A percentile compares a stretch with the other conserved stretches of the same genome.
Conservation (phyloP, 1,140 invertebrate genomes). For the Lepidurus apus region DNA sequence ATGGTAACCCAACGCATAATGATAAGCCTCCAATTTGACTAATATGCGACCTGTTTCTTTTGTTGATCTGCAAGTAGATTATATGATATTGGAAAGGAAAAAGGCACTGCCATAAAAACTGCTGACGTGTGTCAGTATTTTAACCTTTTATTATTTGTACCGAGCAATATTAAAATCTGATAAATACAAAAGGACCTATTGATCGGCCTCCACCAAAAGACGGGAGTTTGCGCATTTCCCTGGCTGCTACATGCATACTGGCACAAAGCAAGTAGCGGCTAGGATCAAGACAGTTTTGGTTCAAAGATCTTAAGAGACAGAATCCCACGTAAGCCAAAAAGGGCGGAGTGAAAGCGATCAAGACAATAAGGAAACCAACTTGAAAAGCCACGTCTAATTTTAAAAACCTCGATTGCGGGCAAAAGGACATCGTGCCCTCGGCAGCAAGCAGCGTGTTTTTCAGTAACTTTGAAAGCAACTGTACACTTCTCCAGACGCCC, state of each 20-base stretch:
- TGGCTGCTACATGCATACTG: not conserved
- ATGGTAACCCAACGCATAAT: not conserved
- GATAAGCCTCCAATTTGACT: not conserved
- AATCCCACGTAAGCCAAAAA: not conserved
- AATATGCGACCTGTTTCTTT: not conserved
- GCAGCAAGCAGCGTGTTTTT: not conserved
- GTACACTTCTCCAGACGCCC: not conserved
- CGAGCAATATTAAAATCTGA: not conserved
- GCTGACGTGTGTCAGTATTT: not conserved
- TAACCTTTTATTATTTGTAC: not conserved
- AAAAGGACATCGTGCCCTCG: not conserved
- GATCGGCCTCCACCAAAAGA: not conserved
- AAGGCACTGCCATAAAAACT: too few relatives aligned
- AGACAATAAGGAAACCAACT: not conserved
- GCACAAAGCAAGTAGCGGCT: not conserved
- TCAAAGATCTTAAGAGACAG: not conserved
- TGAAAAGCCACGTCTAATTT: conserved; percentile 1
- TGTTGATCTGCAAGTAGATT: too few relatives aligned
- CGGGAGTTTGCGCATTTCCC: not conserved
- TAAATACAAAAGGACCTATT: not conserved
- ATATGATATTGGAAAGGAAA: too few relatives aligned
- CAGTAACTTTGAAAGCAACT: not conserved
- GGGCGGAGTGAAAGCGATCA: not conserved
- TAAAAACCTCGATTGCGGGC: not conserved
- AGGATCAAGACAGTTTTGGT: not conserved